Base-by-base conservation (phyloP, 2,888 invertebrate genomes). In the Agriopis aurantiaria region DNA sequence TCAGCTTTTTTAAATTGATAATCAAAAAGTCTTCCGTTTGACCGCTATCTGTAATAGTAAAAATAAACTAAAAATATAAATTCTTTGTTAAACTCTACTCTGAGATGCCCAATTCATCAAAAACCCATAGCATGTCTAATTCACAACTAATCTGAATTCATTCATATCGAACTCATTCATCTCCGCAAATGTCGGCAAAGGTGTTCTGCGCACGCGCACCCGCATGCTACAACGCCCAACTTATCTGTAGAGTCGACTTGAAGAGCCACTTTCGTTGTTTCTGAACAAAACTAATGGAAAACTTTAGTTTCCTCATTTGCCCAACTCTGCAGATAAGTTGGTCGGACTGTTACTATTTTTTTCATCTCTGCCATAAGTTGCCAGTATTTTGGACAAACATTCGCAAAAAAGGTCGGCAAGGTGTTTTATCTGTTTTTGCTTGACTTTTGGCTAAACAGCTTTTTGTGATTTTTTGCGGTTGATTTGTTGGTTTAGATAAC, bases 151-250 rank as follows among this genome's bases (percentile, higher is more conserved):
- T 69, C 56, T 12, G 17, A 53, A 52, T 69, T 75, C 72, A 73
- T 70, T 74, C 76, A 72, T 69, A 52, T 65, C 70, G 45, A 56
- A 76, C 74, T 78, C 81, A 85, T 84, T 82, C 75, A 77, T 81
- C 75, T 82, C 83, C 75, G 84, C 91, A 90, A 91, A 92, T 89
- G 89, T 85, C 85, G 80, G 82, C 52, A 89, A 92, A 92, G 92
- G 92, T 92, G 92, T 87, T 85, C 82, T n/a, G 83, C 86, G 89
- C 91, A 89, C 89, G 90, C 90, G 90, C 81, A 71, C 61, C 83
- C 89, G 89, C 86, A 85, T 91, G 89, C 83, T 86, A 75, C 73
- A 8, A 46, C 80, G 78, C 82, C 2, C 46, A 6, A n/a, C 4
- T 23, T 8, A n/a, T 57, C 10, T 43, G 17, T 11, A 8, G 8